Evolutionary conservation across 2,888 invertebrate species (phyloP).

Genomic region (Eilema sororculum): DNA sequence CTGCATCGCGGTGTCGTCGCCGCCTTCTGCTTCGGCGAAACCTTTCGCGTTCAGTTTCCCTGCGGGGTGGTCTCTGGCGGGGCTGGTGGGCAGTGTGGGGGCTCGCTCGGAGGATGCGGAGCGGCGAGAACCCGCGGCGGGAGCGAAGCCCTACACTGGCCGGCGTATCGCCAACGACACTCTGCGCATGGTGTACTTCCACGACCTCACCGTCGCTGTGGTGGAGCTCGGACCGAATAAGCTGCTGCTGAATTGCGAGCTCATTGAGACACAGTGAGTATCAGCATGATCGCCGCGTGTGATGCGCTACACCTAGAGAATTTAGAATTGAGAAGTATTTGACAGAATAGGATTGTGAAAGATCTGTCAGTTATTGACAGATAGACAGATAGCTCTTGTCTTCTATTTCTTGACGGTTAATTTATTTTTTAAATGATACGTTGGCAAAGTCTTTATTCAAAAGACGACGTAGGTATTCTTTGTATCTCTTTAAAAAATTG

Average conservation of each 20-base stretch:
- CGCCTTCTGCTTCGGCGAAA: conserved; percentile 80
- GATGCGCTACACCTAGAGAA: neutral
- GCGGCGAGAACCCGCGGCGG: conserved; percentile 71
- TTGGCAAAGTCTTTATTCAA: conserved; percentile 7
- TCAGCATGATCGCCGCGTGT: neutral
- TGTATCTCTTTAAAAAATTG: too few species aligned
- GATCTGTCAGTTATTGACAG: conserved; percentile 5
- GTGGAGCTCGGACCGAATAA: conserved; percentile 92
- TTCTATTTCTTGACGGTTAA: neutral
- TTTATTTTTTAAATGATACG: neutral
- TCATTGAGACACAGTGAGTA: conserved; percentile 96
- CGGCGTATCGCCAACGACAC: conserved; percentile 89
- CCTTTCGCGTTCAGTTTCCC: conserved; percentile 82
- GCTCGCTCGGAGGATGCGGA: conserved; percentile 71
- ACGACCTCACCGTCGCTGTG: conserved; percentile 94
- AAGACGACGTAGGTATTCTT: neutral
- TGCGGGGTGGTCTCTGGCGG: conserved; percentile 81
- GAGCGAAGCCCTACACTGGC: conserved; percentile 89
- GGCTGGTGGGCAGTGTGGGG: conserved; percentile 76
- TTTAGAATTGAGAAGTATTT: neutral
- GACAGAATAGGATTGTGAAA: neutral
- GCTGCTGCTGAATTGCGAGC: conserved; percentile 91
- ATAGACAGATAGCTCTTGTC: conserved; percentile 6
- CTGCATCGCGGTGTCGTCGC: conserved; percentile 80
- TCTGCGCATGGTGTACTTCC: conserved; percentile 91